phyloP scores from a whole-genome alignment of 2,113 vertebrate species.

The Microtus pennsylvanicus region DNA sequence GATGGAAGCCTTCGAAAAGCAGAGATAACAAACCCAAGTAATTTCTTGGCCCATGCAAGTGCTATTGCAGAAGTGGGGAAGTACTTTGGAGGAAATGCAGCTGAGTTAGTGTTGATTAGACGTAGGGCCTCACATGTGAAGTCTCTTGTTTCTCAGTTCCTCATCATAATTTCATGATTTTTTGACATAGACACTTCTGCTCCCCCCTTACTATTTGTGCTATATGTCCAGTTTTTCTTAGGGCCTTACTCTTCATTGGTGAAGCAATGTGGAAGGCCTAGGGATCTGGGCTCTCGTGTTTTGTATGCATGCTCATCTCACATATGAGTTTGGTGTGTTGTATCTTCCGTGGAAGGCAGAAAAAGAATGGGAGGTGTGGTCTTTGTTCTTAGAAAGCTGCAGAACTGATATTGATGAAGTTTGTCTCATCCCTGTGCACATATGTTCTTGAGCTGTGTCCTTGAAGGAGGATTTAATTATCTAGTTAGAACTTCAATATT shows the following conservation, averaged over 20 bases:
- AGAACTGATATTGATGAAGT: neutral
- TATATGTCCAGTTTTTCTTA: neutral
- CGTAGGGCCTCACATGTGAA: neutral
- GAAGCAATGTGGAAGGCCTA: neutral
- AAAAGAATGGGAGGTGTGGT: neutral
- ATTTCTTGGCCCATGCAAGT: neutral
- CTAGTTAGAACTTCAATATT: neutral
- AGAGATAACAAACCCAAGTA: neutral
- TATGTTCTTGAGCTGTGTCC: neutral
- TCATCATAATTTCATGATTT: neutral
- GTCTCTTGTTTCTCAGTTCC: neutral
- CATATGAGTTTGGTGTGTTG: neutral
- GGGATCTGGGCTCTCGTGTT: neutral
- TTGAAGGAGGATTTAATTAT: slow-evolving; percentile 53
- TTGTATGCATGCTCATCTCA: neutral
- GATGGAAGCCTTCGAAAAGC: neutral
- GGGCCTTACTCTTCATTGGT: neutral
- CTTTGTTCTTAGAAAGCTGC: neutral
- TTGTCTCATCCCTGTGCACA: neutral
- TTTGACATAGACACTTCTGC: neutral
- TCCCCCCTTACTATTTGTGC: neutral
- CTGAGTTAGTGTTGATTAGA: neutral
- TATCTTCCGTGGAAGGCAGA: neutral
- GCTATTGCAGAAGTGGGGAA: neutral
- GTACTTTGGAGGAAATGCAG: neutral